Conservation (phyloP, 1,140 invertebrate species). For the Coptotermes formosanus region DNA sequence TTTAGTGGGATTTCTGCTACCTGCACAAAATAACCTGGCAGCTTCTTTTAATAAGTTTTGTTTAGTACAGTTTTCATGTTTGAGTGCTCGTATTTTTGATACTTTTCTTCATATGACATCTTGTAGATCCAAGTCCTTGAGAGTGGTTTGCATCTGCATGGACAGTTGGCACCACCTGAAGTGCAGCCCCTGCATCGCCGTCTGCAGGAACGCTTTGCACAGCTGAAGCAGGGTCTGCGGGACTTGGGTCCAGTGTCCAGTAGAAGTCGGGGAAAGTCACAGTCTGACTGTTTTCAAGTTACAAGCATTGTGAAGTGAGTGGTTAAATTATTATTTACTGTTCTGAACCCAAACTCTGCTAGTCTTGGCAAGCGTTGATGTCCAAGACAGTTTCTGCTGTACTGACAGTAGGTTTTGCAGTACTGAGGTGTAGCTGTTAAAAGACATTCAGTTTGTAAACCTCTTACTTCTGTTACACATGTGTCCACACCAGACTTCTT, state of each 20-base stretch:
- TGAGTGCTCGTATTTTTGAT: background rate
- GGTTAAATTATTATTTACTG: background rate
- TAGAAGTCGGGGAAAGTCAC: conserved; percentile 5
- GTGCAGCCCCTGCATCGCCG: conserved; percentile 85
- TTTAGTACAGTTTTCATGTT: no score
- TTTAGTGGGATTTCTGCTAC: no score
- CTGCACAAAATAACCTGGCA: no score
- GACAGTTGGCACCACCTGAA: conserved; percentile 73
- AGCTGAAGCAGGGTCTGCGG: conserved; percentile 70
- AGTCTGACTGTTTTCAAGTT: conserved; percentile 14
- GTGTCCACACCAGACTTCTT: no score
- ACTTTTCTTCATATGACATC: conserved; percentile 26
- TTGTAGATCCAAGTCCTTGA: conserved; percentile 67
- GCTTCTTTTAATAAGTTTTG: no score
- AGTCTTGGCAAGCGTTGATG: background rate
- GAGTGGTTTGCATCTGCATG: conserved; percentile 76
- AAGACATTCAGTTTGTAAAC: no score
- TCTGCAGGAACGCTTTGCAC: conserved; percentile 79
- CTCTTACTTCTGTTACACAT: no score
- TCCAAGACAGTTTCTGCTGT: background rate
- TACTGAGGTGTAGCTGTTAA: no score
- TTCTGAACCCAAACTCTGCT: no score
- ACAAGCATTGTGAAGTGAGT: conserved; percentile 61
- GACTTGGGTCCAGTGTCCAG: conserved; percentile 18
- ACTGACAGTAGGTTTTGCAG: no score